These are phyloP conservation scores for Spilosoma lubricipeda DNA, from an alignment of 2,888 invertebrate species.

Conservation along the genomic window DNA sequence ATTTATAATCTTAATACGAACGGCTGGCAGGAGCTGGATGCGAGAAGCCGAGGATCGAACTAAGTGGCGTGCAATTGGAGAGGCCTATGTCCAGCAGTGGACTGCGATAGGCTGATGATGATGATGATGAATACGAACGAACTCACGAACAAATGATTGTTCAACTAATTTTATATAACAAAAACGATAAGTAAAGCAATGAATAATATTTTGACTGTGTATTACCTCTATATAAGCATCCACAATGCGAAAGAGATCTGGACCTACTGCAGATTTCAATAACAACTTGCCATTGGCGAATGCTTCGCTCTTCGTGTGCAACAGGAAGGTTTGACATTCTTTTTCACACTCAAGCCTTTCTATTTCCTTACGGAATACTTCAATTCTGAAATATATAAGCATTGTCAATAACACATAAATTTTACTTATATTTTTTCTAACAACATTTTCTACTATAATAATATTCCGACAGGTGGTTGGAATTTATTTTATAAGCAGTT, in stretches of 20 bases:
- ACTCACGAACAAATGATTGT: no score
- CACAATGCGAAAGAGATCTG: constrained; percentile 50
- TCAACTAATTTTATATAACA: background rate
- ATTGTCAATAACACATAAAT: constrained; percentile 14
- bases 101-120: no score
- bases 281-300: constrained; percentile 45
- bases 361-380: constrained; percentile 55
- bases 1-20: no score
- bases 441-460: constrained; percentile 8
- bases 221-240: constrained; percentile 64
- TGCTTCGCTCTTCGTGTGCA: constrained; percentile 57
- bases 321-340: constrained; percentile 49
- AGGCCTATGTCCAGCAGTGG: no score
- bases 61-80: no score
- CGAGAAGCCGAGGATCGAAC: no score
- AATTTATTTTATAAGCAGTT: background rate
- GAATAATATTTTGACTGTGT: background rate
- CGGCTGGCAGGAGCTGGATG: no score
- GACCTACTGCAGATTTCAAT: constrained; percentile 28
- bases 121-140: no score
- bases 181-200: background rate
- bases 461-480: background rate
- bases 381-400: constrained; percentile 57
- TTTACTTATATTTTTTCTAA: background rate
- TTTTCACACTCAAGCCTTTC: constrained; percentile 57